phyloP scores from a whole-genome alignment of 2,113 vertebrate genomes.

The Psilopogon haemacephalus region DNA sequence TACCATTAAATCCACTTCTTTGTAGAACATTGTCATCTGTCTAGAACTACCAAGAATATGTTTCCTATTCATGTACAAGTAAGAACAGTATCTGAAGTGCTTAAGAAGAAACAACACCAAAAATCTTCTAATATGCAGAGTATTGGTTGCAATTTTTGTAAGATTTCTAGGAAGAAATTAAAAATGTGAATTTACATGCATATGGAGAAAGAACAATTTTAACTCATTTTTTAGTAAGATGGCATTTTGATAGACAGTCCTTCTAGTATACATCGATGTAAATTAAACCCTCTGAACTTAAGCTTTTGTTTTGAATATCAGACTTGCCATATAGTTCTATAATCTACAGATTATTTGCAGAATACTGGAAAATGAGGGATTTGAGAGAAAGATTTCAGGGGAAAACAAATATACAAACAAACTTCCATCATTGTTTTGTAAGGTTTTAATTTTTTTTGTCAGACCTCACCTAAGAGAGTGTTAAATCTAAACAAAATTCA shows the following conservation, averaged over 20 bases:
- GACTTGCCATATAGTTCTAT: not conserved
- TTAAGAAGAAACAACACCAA: not conserved
- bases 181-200: not conserved
- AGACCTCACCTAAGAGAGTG: not conserved
- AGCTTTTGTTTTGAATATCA: not conserved
- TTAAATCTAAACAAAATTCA: not conserved
- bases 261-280: not conserved
- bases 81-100: not conserved
- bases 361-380: not conserved
- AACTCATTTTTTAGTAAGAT: not conserved
- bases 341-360: not conserved
- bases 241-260: not conserved
- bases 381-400: not conserved
- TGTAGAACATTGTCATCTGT: not conserved
- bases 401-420: not conserved
- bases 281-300: not conserved
- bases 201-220: not conserved
- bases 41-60: not conserved
- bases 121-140: not conserved
- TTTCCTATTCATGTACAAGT: not conserved
- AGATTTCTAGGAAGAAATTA: not conserved
- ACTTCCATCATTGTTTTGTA: accelerated
- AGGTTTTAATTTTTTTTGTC: not conserved
- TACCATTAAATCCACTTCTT: not conserved
- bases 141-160: not conserved